A percentile compares a stretch with the other conserved stretches of the same genome.
Evolutionary conservation across 2,888 invertebrate species (phyloP).

Genomic region (Apamea monoglypha): DNA sequence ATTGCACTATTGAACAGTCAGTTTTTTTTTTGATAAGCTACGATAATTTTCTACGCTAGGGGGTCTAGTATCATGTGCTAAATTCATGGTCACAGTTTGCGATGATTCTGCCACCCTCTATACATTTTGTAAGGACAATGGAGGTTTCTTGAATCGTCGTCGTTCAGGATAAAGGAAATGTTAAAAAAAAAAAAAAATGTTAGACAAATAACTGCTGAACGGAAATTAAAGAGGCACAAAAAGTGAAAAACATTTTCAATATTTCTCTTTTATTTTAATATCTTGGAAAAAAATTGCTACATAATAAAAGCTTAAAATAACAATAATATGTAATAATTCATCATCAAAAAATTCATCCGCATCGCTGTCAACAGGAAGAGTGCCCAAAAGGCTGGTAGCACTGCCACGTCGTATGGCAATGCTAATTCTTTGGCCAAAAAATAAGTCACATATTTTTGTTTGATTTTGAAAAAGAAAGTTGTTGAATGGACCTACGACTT

Average conservation of each 20-base stretch:
- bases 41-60: too few species aligned
- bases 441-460: background rate
- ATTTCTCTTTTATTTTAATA: background rate
- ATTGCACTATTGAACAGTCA: background rate
- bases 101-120: background rate
- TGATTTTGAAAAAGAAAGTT: background rate
- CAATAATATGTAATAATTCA: too few species aligned
- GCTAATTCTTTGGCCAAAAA: background rate
- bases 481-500: background rate
- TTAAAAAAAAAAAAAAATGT: too few species aligned
- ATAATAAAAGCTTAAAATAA: too few species aligned
- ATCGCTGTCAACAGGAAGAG: background rate
- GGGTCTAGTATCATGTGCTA: too few species aligned
- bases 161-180: too few species aligned
- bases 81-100: background rate
- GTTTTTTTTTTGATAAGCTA: background rate
- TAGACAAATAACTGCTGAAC: background rate
- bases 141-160: background rate
- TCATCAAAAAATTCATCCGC: background rate
- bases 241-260: background rate
- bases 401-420: background rate
- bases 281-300: background rate
- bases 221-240: background rate
- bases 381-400: background rate
- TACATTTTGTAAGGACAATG: background rate